Base-by-base conservation (phyloP, 2,888 invertebrate species). In the Apodemia mormo region DNA sequence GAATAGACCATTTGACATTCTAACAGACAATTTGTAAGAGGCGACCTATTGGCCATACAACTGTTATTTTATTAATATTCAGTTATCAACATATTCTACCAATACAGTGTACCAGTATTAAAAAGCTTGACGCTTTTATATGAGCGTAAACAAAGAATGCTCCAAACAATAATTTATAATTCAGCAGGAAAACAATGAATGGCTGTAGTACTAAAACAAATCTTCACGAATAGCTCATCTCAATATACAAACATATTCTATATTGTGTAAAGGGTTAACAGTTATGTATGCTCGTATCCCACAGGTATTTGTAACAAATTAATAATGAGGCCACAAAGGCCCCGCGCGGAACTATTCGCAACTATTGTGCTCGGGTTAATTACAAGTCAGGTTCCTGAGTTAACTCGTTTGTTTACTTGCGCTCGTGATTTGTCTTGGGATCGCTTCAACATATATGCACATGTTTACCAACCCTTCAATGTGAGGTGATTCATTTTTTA, bases 271-370 rank as follows among this genome's bases (percentile, higher is more conserved):
- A 58, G 58, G 61, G 61, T 61, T 61, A 61, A 33, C 61, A 30
- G 61, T 33, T 12, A 61, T 12, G 61, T 33, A 10, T 49, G 5
- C 52, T 52, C n/a, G 52, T 30, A 61, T 61, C 61, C 61, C 61
- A 14, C 33, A 30, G 12, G 61, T 61, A 61, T 61, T 61, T 33
- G 61, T 33, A 33, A 61, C 61, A 61, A 61, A 61, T 61, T 61
- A 61, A 61, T 61, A 61, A 61, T 61, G 61, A 61, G 61, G 61
- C 61, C 61, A 61, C 61, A 61, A 33, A 61, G 61, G 61, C n/a
- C 52, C n/a, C 52, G 33, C 61, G 29, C 61, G 61, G 61, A 33
- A 61, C 61, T 61, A 61, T 33, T 61, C 61, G 6, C 61, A 61
- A 61, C 61, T 33, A 30, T 33, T 33, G 33, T 61, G 33, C 29